Evolutionary conservation across 1,140 invertebrate species (phyloP), one percentile per base, ranked within the genome.

Genomic region (Drosophila grimshawi): DNA sequence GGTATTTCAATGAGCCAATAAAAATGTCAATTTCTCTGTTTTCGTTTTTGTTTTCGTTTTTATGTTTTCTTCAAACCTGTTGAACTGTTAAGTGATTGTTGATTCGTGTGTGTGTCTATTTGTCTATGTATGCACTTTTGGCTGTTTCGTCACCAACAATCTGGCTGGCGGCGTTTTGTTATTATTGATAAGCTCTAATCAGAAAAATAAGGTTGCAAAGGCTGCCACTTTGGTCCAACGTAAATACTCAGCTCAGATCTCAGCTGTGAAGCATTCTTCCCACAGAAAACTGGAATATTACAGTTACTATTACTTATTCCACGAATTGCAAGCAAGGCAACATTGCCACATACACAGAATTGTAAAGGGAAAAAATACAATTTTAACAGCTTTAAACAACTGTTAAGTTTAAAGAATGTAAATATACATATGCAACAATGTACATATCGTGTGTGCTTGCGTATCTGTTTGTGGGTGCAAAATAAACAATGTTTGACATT

Each of bases 401-500:
- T 65, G 46, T 60, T 32, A 60, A 72, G 19, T 49, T 32, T 8
- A 67, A 57, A 68, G 27, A 27, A 4, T 8, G 6, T 49, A 69
- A 46, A 56, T 53, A 66, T 64, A 62, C 57, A 79, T 46, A 59
- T 74, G 53, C 29, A 19, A 19, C 19, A 19, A 19, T 19, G 48
- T 80, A 63, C n/a, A 35, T 61, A 51, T 41, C 19, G 11, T 45
- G 51, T 37, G 27, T 65, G 35, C 43, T 11, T 41, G 19, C 32
- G 56, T 19, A 19, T 19, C 19, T 35, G 57, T 52, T 35, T 30
- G 19, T 48, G 60, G 39, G 39, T 61, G 60, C 51, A 63, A 66
- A 19, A 70, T 62, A 86, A 85, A 86, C 68, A 86, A 1, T 86
- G 74, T 85, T 81, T 78, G 74, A 51, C 32, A 55, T 27, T 56